Conservation (phyloP, 2,888 invertebrate species). For the Rhamphomyia laevipes region DNA sequence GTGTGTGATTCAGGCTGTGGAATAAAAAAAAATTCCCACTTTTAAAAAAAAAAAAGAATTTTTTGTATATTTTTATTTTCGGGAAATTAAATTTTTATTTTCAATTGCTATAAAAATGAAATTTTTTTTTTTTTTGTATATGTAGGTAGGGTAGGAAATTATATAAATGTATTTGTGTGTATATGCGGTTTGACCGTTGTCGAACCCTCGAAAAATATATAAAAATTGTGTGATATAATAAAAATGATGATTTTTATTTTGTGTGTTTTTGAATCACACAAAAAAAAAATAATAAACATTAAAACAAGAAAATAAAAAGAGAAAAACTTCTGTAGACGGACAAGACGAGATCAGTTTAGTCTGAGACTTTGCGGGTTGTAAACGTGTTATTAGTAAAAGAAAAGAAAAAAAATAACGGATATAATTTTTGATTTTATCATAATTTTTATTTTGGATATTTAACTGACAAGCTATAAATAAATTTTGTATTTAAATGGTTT, state of each 20-base stretch:
- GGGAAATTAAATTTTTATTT: conserved; percentile 2
- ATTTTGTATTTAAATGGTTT: not conserved
- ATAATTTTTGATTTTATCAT: not conserved
- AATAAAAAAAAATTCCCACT: conserved; percentile 3
- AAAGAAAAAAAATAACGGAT: conserved; percentile 3
- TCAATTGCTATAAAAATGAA: too few species aligned
- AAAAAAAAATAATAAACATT: not conserved
- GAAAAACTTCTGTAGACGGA: conserved; percentile 37
- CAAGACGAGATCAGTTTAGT: conserved; percentile 37
- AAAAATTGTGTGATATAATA: not conserved
- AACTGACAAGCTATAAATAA: not conserved
- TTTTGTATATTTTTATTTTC: not conserved
- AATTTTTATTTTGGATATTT: too few species aligned
- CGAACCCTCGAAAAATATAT: conserved; percentile 13
- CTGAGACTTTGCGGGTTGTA: conserved; percentile 28
- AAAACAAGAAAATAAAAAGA: conserved; percentile 14
- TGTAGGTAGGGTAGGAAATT: not conserved
- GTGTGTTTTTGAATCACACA: not conserved
- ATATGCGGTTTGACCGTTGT: conserved; percentile 7
- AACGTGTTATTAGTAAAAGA: not conserved
- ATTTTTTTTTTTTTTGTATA: too few species aligned
- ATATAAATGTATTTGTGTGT: conserved; percentile 3
- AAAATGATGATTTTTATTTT: not conserved
- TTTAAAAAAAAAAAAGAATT: not conserved
- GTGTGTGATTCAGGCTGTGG: too few species aligned